Evolutionary conservation across 2,888 invertebrate species (phyloP).

Genomic region (Encarsia formosa): DNA sequence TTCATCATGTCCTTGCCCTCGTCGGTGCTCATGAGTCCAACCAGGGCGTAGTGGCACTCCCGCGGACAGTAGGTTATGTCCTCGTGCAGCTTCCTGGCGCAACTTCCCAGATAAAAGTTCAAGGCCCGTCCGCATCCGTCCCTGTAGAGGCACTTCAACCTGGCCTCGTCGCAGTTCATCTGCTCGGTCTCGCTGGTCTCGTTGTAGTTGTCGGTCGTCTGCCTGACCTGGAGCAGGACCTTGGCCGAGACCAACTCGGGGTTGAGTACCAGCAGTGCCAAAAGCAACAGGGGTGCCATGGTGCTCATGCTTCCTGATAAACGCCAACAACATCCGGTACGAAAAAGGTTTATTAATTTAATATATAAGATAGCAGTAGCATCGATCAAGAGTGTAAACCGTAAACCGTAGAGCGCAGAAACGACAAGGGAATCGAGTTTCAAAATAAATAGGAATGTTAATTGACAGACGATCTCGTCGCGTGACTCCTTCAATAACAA

Average conservation of each 20-base stretch:
- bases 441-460: conserved; percentile 24
- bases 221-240: too few relatives aligned
- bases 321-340: too few relatives aligned
- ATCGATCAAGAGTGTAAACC: too few relatives aligned
- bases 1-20: conserved; percentile 75
- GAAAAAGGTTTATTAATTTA: too few relatives aligned
- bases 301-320: too few relatives aligned
- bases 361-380: too few relatives aligned
- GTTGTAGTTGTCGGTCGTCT: not conserved
- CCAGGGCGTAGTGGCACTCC: conserved; percentile 71
- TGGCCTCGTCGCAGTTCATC: conserved; percentile 63
- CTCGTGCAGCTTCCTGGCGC: conserved; percentile 65
- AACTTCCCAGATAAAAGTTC: conserved; percentile 71
- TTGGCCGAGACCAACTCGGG: not conserved
- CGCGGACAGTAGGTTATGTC: conserved; percentile 61
- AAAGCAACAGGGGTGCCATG: too few relatives aligned
- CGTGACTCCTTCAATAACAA: too few relatives aligned
- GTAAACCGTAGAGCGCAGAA: too few relatives aligned
- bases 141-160: conserved; percentile 70
- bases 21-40: conserved; percentile 73
- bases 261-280: too few relatives aligned
- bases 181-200: conserved; percentile 22
- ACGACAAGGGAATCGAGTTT: too few relatives aligned
- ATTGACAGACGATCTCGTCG: too few relatives aligned
- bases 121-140: conserved; percentile 74